Base-by-base conservation (phyloP, 2,888 invertebrate genomes). In the Amorpha juglandis region DNA sequence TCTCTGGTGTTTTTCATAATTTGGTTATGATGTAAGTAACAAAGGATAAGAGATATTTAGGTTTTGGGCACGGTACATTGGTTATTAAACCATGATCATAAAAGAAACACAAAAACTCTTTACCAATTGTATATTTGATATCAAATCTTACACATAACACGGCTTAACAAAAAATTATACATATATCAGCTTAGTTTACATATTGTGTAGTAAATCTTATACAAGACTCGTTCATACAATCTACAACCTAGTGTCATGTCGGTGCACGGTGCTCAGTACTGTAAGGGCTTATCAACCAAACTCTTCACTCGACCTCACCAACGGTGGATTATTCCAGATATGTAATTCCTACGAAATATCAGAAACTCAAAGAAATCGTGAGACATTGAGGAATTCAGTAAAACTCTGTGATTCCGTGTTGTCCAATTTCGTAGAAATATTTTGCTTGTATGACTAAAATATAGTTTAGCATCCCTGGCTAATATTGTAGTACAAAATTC, bases 71-170 rank as follows among this genome's bases (percentile, higher is more conserved):
- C 14, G 16, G n/a, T 19, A 12, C 4, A 45, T 12, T 11, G 42
- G 7, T 6, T 11, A 27, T 27, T 27, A 8, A 42, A 42, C 11
- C 7, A 42, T 11, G 11, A 7, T 42, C 1, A 50, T 6, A 12
- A 62, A 19, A 4, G 8, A 75, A 73, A 77, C 79, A 84, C 71
- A 65, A 74, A 48, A 48, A 66, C 69, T 71, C 85, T 77, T 85
- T 86, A 88, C 83, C 84, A 91, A 90, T 90, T 92, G 92, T 92
- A 92, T 92, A 92, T 91, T 92, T 91, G 90, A 90, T 92, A 92
- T 92, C 89, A 92, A 92, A 92, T 89, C 90, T 91, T 92, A 88
- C 80, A 88, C 86, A 86, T 87, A 88, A 88, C 88, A 89, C 87
- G 88, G 88, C 88, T 90, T 88, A 90, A 89, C 82, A 79, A 82